Evolutionary conservation across 2,888 invertebrate genomes (phyloP), one percentile per base, ranked within the genome.

Genomic region (Tuta absoluta): DNA sequence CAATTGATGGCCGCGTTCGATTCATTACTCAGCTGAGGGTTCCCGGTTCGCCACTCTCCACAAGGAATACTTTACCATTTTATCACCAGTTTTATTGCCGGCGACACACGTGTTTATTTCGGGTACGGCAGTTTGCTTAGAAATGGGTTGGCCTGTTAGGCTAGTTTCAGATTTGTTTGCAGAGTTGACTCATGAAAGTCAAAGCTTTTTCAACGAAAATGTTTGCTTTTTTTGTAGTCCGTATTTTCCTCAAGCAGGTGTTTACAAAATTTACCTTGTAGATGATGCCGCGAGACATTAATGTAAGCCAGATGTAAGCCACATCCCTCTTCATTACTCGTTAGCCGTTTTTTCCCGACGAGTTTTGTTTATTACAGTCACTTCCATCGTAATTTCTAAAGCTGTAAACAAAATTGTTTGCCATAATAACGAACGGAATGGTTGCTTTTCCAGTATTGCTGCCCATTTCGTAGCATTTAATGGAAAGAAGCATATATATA

Each of bases 1-100:
- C 80, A 79, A 84, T 84, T 81, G 83, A 84, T 84, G 81, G 75
- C 81, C 76, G 76, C 75, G 33, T 56, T 56, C 79, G 74, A 79
- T 83, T 80, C 83, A 83, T 84, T 84, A 83, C 80, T 77, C 74
- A 71, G 60, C 66, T 66, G 71, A 45, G 45, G 45, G 45, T 4
- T 41, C 67, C 76, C 74, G 75, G 73, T 75, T 71, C 71, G 33
- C 33, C 33, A 33, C 75, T 72, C 76, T 74, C 74, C 73, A 72
- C 68, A 72, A 69, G 77, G 75, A 74, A 75, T 72, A 74, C 75
- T 73, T 76, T 68, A 75, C 70, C 75, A 71, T 80, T 84, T 79
- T 83, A 83, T 77, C 76, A 76, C 70, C 71, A 67, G 67, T 74
- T 81, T 81, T 81, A 81, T 81, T 63, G 57, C 58, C 63, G 33